Evolutionary conservation across 2,113 vertebrate species (phyloP), one percentile per base, ranked within the genome.

Genomic region (Jacana jacana): DNA sequence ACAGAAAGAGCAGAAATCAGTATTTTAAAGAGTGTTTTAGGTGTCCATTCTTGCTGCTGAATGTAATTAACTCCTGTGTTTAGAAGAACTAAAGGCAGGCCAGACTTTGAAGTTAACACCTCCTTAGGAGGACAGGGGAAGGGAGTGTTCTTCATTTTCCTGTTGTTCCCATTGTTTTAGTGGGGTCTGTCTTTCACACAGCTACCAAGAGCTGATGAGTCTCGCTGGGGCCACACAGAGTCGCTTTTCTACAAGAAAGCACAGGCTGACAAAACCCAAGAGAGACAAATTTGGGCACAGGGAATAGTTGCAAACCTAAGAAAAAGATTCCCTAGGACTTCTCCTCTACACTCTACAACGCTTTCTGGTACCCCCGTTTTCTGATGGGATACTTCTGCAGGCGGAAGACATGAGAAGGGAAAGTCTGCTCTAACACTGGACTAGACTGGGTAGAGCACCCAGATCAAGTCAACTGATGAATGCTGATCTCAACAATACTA

Each of bases 71-170:
- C 86, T 77, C 82, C 63, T 7, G 52, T 13, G 68, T 77, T 91
- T 31, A 88, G 52, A 52, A 76, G 30, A 64, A 70, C 58, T 66
- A 42, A 81, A 15, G 0, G 3, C 77, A 93, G 92, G 75, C 13
- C 93, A 95, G 51, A 14, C 95, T 96, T 94, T 92, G 95, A 95
- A 91, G 91, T 86, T 93, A 88, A 95, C 93, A 97, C 93, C 93
- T 96, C 94, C 88, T 94, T 44, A 49, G 60, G 54, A 93, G 92
- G 87, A 81, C 83, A 57, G 4, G 90, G 92, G 80, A 96, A 94
- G 96, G 95, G 92, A 96, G 93, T 90, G 92, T 93, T 96, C 95
- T 68, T 95, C 83, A 91, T 94, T 91, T 96, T 93, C 91, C 95
- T 95, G 93, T 91, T 81, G 68, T 81, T 88, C 33, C 95, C 63